phyloP scores from a whole-genome alignment of 2,797 vertebrate species.

The Stomatorhinus walkeri region DNA sequence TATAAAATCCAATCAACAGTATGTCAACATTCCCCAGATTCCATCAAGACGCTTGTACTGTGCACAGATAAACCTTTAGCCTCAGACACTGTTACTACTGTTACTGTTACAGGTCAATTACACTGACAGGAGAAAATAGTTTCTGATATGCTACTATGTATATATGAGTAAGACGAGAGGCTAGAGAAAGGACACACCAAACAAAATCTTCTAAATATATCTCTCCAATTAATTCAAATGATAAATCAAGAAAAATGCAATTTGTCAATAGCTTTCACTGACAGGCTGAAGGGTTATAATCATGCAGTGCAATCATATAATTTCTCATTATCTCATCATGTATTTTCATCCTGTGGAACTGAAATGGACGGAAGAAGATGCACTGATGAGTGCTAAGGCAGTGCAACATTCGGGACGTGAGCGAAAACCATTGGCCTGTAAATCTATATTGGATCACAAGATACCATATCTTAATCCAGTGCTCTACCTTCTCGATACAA shows the following conservation, averaged over 20 bases:
- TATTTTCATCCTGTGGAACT: conserved; percentile 16
- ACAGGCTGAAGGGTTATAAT: conserved; percentile 31
- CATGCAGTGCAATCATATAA: conserved; percentile 31
- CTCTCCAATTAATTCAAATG: conserved; percentile 36
- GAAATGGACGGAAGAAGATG: conserved; percentile 16
- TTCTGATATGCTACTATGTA: conserved; percentile 20
- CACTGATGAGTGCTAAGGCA: neutral
- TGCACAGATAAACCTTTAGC: neutral
- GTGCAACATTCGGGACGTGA: neutral
- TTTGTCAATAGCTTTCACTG: conserved; percentile 33
- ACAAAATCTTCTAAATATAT: conserved; percentile 36
- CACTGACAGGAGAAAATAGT: conserved; percentile 28
- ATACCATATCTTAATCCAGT: neutral
- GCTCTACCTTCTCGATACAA: neutral
- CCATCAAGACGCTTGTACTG: neutral
- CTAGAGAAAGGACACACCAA: conserved; percentile 25
- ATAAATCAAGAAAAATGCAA: conserved; percentile 28
- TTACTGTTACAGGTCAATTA: conserved; percentile 41
- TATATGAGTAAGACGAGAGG: neutral
- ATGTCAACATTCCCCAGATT: neutral
- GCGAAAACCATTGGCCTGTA: neutral
- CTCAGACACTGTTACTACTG: conserved; percentile 27
- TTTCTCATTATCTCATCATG: conserved; percentile 28
- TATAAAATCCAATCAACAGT: neutral
- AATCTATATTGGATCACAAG: neutral